Conservation (phyloP, 2,888 invertebrate genomes). For the Nymphalis c-album region DNA sequence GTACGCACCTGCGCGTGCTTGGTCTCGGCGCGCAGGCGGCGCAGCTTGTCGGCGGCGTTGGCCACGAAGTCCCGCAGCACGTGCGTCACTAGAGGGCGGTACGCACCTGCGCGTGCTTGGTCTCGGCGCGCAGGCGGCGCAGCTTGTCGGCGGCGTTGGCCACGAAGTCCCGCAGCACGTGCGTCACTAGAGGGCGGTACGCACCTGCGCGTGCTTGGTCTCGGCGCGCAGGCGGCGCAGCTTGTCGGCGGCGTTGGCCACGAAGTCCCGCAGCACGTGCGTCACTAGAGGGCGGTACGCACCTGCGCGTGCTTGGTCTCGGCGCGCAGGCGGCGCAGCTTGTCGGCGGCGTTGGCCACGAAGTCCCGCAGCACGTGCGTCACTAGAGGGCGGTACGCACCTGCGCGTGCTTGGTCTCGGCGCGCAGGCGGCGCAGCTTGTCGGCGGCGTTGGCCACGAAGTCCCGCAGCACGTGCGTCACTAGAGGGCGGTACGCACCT, state of each 20-base stretch:
- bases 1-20: conserved; percentile 62
- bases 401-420: conserved; percentile 79
- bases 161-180: conserved; percentile 91
- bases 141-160: conserved; percentile 92
- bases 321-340: conserved; percentile 87
- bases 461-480: too few relatives aligned
- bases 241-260: conserved; percentile 92
- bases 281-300: too few relatives aligned
- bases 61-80: conserved; percentile 91
- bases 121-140: conserved; percentile 87
- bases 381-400: too few relatives aligned
- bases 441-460: conserved; percentile 93
- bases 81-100: too few relatives aligned
- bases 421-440: conserved; percentile 88
- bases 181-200: too few relatives aligned
- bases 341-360: conserved; percentile 91
- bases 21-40: conserved; percentile 86
- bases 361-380: too few relatives aligned
- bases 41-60: conserved; percentile 92
- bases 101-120: conserved; percentile 62
- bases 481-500: too few relatives aligned
- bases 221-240: conserved; percentile 88
- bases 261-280: conserved; percentile 91
- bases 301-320: conserved; percentile 79
- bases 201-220: conserved; percentile 62